Evolutionary conservation across 2,797 vertebrate genomes (phyloP).

Genomic region (Mareca penelope): DNA sequence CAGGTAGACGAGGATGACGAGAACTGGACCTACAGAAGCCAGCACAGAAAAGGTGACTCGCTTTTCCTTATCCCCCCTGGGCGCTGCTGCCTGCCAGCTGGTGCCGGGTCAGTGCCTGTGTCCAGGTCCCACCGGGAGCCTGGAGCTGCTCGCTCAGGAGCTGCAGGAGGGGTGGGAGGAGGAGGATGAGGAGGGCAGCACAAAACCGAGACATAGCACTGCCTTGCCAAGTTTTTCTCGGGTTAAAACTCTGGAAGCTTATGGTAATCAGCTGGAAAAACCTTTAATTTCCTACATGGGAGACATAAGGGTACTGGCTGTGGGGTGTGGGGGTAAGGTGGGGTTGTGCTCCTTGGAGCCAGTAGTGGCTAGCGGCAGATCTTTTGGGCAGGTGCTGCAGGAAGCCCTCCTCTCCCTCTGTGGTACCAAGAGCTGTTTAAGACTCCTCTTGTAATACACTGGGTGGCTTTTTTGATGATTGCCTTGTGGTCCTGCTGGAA

Average conservation of each 20-base stretch:
- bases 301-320: not conserved
- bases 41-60: slow-evolving; percentile 88
- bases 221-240: not conserved
- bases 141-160: accelerated
- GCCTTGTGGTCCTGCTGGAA: slow-evolving; percentile 3
- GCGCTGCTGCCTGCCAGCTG: not conserved
- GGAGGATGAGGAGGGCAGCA: not conserved
- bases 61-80: slow-evolving; percentile 27
- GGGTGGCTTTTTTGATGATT: not conserved
- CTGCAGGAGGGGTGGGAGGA: not conserved
- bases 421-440: not conserved
- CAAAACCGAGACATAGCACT: not conserved
- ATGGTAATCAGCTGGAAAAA: not conserved
- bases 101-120: not conserved
- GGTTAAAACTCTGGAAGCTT: not conserved
- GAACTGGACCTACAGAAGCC: slow-evolving; percentile 89
- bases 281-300: not conserved
- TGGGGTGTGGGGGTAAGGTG: not conserved
- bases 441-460: not conserved
- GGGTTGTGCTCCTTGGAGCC: not conserved
- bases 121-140: not conserved
- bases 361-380: not conserved
- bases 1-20: slow-evolving; percentile 81
- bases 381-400: not conserved
- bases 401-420: not conserved